Evolutionary conservation across 2,888 invertebrate species (phyloP).

Genomic region (Schizotus pectinicornis): DNA sequence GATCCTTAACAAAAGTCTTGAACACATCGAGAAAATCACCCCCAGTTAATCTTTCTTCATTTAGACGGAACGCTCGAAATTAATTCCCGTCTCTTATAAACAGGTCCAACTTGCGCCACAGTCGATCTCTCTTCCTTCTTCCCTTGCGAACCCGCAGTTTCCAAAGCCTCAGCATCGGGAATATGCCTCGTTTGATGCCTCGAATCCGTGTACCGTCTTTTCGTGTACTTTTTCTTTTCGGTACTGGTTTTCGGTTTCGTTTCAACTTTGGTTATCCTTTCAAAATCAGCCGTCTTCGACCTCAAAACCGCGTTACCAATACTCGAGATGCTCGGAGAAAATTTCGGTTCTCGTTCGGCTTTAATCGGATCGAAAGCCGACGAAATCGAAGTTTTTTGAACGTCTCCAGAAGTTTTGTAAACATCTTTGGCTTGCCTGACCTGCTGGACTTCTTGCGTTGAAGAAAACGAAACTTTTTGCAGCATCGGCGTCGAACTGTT

Average conservation of each 20-base stretch:
- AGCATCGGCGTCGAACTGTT: slow-evolving; percentile 52
- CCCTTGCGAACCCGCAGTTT: slow-evolving; percentile 41
- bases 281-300: slow-evolving; percentile 73
- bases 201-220: slow-evolving; percentile 66
- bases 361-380: slow-evolving; percentile 37
- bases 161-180: slow-evolving; percentile 62
- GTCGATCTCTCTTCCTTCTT: slow-evolving; percentile 39
- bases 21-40: slow-evolving; percentile 36
- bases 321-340: slow-evolving; percentile 67
- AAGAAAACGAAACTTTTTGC: slow-evolving; percentile 69
- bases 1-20: slow-evolving; percentile 33
- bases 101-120: slow-evolving; percentile 58
- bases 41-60: slow-evolving; percentile 23
- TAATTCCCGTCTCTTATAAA: slow-evolving; percentile 81
- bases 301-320: slow-evolving; percentile 71
- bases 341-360: slow-evolving; percentile 53
- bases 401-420: slow-evolving; percentile 29
- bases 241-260: slow-evolving; percentile 58
- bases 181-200: slow-evolving; percentile 66
- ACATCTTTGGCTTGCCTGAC: slow-evolving; percentile 33
- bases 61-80: slow-evolving; percentile 75
- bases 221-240: slow-evolving; percentile 67
- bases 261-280: slow-evolving; percentile 63
- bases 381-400: slow-evolving; percentile 43
- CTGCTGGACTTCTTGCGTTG: slow-evolving; percentile 61